Evolutionary conservation across 2,888 invertebrate genomes (phyloP), one percentile per base, ranked within the genome.

Genomic region (Cryptosula pallasiana): DNA sequence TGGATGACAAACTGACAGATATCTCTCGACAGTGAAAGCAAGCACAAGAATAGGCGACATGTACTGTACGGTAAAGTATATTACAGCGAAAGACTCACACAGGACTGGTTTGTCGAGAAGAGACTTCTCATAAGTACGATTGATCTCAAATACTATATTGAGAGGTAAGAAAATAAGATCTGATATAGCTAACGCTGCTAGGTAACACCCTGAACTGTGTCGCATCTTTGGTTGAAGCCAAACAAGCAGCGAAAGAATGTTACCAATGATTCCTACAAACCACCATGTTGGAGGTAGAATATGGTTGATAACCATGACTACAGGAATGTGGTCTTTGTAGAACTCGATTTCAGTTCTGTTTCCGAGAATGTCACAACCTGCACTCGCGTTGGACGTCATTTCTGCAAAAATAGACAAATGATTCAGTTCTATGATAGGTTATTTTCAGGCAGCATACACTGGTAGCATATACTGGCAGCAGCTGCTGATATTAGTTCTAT

Each of bases 1-100:
- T 13, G 84, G 84, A 75, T 83, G 83, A 71, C 83, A 84, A 27
- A 84, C 80, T 27, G 82, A 81, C 63, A 84, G 81, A 76, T 82
- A 84, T 27, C 84, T 73, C 73, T 84, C 84, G 23, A 82, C 80
- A 2, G 84, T 84, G 73, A 84, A 84, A 1, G 80, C 82, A 20
- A 84, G 77, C 35, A 83, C 83, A 20, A 84, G 76, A 23, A 83
- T 73, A 0, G 83, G 83, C 23, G 81, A 81, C 35, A 83, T 73
- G 75, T 82, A 82, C 76, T 84, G 84, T 16, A 79, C 77, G 13
- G 81, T 76, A 45, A 83, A 72, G 77, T 78, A 82, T 25, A 83
- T 72, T 0, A 83, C 77, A 0, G 82, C 79, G 75, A 81, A 84
- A 27, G 75, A 73, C 73, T 83, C 79, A 78, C 84, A 84, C 1